Evolutionary conservation across 2,888 invertebrate genomes (phyloP), one percentile per base, ranked within the genome.

Genomic region (Drosophila hamatofila): DNA sequence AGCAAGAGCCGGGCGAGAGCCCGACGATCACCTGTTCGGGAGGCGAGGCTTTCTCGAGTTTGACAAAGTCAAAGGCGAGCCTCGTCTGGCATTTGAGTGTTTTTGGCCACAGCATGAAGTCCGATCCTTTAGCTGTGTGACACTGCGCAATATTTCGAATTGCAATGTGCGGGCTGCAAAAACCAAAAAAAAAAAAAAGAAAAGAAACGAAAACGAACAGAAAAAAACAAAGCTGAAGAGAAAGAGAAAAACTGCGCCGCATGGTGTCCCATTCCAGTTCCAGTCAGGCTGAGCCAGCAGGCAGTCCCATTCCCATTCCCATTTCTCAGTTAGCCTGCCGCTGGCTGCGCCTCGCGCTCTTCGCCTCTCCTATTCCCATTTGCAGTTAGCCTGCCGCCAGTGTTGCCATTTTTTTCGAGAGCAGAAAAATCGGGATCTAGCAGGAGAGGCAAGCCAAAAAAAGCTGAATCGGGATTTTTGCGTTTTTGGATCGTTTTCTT

Each of bases 1-100:
- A 87, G 82, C 72, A 60, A 75, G 78, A 23, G 23, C 16, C 78
- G 75, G 79, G 3, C 33, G 14, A 39, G n/a, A 39, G 39, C 11
- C 82, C 81, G 86, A 65, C 78, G 87, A 87, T 90, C 91, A 90
- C 91, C 87, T 87, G 87, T 90, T 86, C 69, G 35, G 35, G 23
- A 49, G 67, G 52, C 48, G 60, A 52, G 55, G 44, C 72, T 16
- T 4, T 3, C 3, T 6, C 62, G 37, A 81, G 75, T 46, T 78
- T 73, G 85, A 69, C 76, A 88, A 88, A 76, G 82, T 88, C 74
- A 69, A 54, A 61, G 66, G 63, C 48, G 65, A 66, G 72, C 56
- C 71, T 67, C 70, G 72, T 52, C 59, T 75, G 89, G 87, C 81
- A 80, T 66, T 83, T 86, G 83, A 83, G 83, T 83, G 83, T 83